Evolutionary conservation across 35 echinoderm and acorn worm genomes (phyloP).

Genomic region (Eucidaris tribuloides): DNA sequence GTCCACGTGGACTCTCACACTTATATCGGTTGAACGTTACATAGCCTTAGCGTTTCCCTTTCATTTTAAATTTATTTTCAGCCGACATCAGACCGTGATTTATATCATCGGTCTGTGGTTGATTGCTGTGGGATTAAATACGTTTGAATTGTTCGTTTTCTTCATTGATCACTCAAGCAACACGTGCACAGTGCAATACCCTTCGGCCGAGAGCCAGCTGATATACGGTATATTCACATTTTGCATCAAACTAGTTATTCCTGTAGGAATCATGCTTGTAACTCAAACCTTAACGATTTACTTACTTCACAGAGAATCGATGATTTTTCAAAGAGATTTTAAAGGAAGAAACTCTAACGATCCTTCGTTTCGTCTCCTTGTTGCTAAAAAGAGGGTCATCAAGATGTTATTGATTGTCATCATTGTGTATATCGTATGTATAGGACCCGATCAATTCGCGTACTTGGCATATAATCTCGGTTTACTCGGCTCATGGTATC

Average conservation of each 20-base stretch:
- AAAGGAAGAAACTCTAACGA: neutral
- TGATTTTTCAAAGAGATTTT: neutral
- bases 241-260: constrained; percentile 33
- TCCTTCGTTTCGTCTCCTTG: neutral
- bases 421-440: constrained; percentile 35
- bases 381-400: constrained; percentile 23
- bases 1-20: too few species aligned
- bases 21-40: too few species aligned
- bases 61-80: too few species aligned
- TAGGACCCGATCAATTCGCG: constrained; percentile 27
- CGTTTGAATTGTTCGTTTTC: too few species aligned
- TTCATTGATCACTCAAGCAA: too few species aligned
- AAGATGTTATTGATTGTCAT: constrained; percentile 58
- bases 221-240: constrained; percentile 20
- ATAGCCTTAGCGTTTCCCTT: too few species aligned
- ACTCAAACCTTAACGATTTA: neutral
- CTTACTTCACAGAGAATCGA: neutral
- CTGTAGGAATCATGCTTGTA: constrained; percentile 28
- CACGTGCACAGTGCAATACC: neutral
- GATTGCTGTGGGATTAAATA: too few species aligned
- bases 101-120: too few species aligned
- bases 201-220: neutral
- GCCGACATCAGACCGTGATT: too few species aligned
- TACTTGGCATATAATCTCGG: constrained; percentile 44
- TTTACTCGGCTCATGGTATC: neutral